A percentile compares a stretch with the other conserved stretches of the same genome.
Evolutionary conservation across 1,140 invertebrate species (phyloP).

Genomic region (Drosophila sp.): DNA sequence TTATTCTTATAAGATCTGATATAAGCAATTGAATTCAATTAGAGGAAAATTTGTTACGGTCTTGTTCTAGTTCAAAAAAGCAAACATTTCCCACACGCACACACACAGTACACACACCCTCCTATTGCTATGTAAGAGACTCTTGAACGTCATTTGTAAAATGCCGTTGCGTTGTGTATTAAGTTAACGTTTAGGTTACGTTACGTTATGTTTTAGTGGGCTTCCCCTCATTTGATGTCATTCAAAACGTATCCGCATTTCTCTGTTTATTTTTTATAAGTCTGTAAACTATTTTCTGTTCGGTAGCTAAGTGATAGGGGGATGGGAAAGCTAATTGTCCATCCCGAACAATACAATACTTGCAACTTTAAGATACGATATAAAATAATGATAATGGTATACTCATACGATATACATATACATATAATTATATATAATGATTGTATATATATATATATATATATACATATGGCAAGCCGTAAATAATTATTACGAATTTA

Average conservation of each 20-base stretch:
- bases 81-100: conserved; percentile 6
- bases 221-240: conserved; percentile 58
- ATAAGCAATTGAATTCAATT: neutral
- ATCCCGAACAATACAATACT: conserved; percentile 71
- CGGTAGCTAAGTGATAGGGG: conserved; percentile 77
- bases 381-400: conserved; percentile 45
- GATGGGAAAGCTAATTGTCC: conserved; percentile 8
- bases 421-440: conserved; percentile 40
- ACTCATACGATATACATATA: conserved; percentile 48
- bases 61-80: conserved; percentile 22
- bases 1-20: conserved; percentile 2
- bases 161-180: conserved; percentile 73
- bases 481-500: conserved; percentile 79
- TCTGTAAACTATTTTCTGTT: conserved; percentile 52
- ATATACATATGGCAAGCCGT: conserved; percentile 58
- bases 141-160: conserved; percentile 74
- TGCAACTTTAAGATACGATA: conserved; percentile 68
- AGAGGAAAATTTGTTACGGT: neutral
- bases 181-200: conserved; percentile 49
- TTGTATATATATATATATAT: conserved; percentile 50
- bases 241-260: conserved; percentile 59
- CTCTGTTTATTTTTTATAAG: conserved; percentile 48
- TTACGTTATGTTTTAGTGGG: conserved; percentile 59
- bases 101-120: neutral
- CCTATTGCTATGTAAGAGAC: conserved; percentile 6